Base-by-base conservation (phyloP, 1,140 invertebrate species). In the Diuraphis noxia region DNA sequence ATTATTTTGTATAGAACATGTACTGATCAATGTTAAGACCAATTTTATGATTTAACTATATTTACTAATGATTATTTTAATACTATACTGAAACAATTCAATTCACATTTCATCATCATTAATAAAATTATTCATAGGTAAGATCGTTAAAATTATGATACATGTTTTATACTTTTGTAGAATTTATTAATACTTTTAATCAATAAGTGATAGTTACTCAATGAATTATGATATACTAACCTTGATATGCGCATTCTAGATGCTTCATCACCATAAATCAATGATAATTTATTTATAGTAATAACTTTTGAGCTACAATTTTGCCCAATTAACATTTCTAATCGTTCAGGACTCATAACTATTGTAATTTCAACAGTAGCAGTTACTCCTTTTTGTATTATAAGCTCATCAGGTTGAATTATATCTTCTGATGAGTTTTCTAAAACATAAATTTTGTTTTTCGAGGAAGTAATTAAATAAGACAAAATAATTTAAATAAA, bases 191-290 rank as follows among this genome's bases (percentile, higher is more conserved):
- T 72, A 17, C 9, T n/a, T n/a, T 6, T n/a, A n/a, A 7, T 72
- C 30, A n/a, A 72, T 17, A 72, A 21, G 19, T 49, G 2, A 7
- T 23, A 49, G 19, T 3, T 49, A 49, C 0, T 49, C 46, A 49
- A 49, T 49, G 46, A 49, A 49, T 49, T 49, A 49, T 81, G 30
- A 21, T 85, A 36, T 36, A 90, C 43, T 82, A 40, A 91, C 89
- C 89, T 91, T 82, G 77, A 82, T 52, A 91, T 8, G 19, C 89
- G 89, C 30, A 82, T 30, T 36, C 89, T 46, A 4, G 89, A 81
- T 36, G 81, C 89, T 91, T 91, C 89, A 82, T 91, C 89, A 52
- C 89, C 89, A 82, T 91, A 82, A n/a, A 91, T 52, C 46, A 91
- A 25, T n/a, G 89, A 82, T 81, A 91, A 34, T 30, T 91, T 91